Percentiles rank a stretch among this genome's conserved stretches.
Conservation (phyloP, 2,888 invertebrate species). For the Molanna angustata region DNA sequence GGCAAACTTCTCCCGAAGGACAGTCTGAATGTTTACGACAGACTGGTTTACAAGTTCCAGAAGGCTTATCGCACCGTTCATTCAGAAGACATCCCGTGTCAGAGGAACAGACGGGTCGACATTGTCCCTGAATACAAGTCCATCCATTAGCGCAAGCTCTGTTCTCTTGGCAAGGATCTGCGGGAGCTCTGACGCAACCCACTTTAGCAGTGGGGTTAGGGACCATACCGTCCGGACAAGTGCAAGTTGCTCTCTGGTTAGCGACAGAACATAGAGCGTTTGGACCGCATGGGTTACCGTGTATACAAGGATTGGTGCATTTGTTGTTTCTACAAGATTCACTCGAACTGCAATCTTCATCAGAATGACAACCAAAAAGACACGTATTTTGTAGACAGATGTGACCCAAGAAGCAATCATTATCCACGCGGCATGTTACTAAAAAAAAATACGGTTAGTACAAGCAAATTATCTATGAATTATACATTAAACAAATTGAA, state of each 20-base stretch:
- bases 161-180: slow-evolving; percentile 71
- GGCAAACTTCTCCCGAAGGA: slow-evolving; percentile 81
- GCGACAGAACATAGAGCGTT: slow-evolving; percentile 78
- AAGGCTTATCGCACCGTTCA: slow-evolving; percentile 62
- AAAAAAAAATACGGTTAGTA: slow-evolving; percentile 36
- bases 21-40: slow-evolving; percentile 86
- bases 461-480: too few species aligned
- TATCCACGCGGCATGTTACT: slow-evolving; percentile 87
- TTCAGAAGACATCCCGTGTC: slow-evolving; percentile 77
- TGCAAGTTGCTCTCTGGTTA: slow-evolving; percentile 78
- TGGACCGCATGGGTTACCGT: slow-evolving; percentile 77
- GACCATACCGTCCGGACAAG: slow-evolving; percentile 74
- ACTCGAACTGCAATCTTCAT: slow-evolving; percentile 83
- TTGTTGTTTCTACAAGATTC: slow-evolving; percentile 79
- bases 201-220: slow-evolving; percentile 86
- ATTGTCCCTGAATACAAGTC: slow-evolving; percentile 70
- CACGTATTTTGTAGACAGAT: slow-evolving; percentile 85
- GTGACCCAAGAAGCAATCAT: slow-evolving; percentile 89
- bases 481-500: too few species aligned
- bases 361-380: slow-evolving; percentile 79
- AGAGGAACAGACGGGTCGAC: slow-evolving; percentile 75
- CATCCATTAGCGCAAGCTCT: slow-evolving; percentile 70
- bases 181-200: slow-evolving; percentile 80
- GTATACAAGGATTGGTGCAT: slow-evolving; percentile 73
- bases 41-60: slow-evolving; percentile 78